A percentile compares a stretch with the other conserved stretches of the same genome.
These are phyloP conservation scores for Lanius collurio DNA, from an alignment of 2,113 vertebrate genomes.

Conservation along the genomic window DNA sequence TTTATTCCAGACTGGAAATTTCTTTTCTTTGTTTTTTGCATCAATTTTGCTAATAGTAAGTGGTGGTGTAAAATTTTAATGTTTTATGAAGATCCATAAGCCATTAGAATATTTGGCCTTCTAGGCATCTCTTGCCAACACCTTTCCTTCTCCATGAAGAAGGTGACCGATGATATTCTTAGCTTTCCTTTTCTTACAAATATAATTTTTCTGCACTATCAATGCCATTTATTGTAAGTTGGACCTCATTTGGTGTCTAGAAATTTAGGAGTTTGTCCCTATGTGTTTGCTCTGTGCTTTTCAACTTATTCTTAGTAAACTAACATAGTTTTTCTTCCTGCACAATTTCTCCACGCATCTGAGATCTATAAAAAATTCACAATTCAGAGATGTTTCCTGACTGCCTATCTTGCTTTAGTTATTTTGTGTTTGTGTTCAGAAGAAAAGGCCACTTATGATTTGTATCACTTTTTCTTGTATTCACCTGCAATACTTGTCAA, in stretches of 20 bases:
- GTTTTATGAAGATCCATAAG: background rate
- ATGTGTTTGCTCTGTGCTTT: background rate
- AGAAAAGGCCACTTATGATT: background rate
- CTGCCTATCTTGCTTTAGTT: background rate
- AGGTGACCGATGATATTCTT: background rate
- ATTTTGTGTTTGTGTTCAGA: background rate
- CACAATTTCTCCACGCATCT: background rate
- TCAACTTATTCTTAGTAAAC: background rate
- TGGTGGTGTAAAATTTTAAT: background rate
- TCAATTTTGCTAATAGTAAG: background rate
- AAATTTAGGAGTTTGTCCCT: background rate
- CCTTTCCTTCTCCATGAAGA: background rate
- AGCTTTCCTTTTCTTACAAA: background rate
- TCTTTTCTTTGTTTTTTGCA: background rate
- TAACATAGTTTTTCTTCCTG: background rate
- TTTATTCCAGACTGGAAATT: background rate
- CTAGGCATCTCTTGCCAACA: background rate
- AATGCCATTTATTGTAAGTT: background rate
- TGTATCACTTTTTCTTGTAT: background rate
- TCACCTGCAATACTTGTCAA: background rate
- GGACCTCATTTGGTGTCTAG: background rate
- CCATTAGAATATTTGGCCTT: background rate
- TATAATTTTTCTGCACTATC: background rate
- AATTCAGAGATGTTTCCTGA: background rate
- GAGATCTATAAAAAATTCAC: background rate